Evolutionary conservation across 2,888 invertebrate species (phyloP).

Genomic region (Ommatoiulus sabulosus): DNA sequence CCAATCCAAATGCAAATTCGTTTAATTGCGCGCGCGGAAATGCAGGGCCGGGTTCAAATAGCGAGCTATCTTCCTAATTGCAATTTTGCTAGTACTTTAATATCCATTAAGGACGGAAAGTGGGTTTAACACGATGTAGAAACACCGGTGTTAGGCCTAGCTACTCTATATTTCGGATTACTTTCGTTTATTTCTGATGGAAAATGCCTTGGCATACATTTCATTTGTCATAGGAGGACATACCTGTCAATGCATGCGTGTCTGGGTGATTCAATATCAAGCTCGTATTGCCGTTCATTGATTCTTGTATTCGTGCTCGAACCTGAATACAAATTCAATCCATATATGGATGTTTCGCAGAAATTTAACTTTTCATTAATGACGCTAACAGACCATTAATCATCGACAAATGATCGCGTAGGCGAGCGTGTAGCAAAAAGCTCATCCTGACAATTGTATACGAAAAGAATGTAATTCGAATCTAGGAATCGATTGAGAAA

Average conservation of each 20-base stretch:
- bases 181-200: neutral
- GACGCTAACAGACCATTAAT: neutral
- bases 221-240: constrained; percentile 30
- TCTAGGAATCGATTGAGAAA: neutral
- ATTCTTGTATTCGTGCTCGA: neutral
- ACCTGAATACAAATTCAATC: constrained; percentile 27
- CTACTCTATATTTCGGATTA: neutral
- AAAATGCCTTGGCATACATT: constrained; percentile 45
- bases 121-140: neutral
- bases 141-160: neutral
- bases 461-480: neutral
- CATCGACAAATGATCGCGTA: neutral
- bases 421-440: neutral
- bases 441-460: neutral
- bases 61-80: constrained; percentile 5
- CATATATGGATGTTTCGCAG: constrained; percentile 45
- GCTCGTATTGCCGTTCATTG: neutral
- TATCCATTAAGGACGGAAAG: neutral
- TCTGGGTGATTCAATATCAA: neutral
- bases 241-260: constrained; percentile 7
- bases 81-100: neutral
- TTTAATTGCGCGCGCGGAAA: neutral
- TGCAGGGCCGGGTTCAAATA: constrained; percentile 23
- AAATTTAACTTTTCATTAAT: constrained; percentile 13
- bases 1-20: neutral